Evolutionary conservation across 2,797 vertebrate species (phyloP).

Genomic region (Enteromius thamalakanensis): DNA sequence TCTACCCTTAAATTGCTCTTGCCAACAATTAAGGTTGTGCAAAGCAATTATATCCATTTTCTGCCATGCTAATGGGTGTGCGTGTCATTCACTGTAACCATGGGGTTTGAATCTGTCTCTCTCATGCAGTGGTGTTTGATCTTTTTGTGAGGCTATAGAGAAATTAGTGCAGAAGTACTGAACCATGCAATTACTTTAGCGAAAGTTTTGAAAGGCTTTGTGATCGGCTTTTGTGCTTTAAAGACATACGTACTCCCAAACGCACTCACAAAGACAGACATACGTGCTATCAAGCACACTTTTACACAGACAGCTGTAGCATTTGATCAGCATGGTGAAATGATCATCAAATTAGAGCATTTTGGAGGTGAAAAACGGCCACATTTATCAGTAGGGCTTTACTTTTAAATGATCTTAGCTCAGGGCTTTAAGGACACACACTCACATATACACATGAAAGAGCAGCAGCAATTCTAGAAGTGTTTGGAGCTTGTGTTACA

Average conservation of each 20-base stretch:
- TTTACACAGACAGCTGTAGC: slow-evolving; percentile 4
- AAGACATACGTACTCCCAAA: slow-evolving; percentile 35
- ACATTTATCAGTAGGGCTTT: background rate
- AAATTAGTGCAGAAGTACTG: slow-evolving; percentile 50
- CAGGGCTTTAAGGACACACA: background rate
- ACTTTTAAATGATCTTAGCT: background rate
- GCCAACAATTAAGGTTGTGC: slow-evolving; percentile 63
- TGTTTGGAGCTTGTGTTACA: background rate
- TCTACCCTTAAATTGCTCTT: slow-evolving; percentile 59
- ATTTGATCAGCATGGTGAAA: background rate
- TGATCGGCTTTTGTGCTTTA: slow-evolving; percentile 48
- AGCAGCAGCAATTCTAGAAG: background rate
- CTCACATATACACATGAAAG: background rate
- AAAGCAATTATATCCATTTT: slow-evolving; percentile 66
- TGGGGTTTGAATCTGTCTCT: slow-evolving; percentile 51
- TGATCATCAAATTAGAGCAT: slow-evolving; percentile 11
- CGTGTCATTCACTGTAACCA: slow-evolving; percentile 61
- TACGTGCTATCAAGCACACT: background rate
- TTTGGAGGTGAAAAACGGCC: background rate
- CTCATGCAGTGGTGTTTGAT: slow-evolving; percentile 41
- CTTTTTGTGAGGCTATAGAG: slow-evolving; percentile 34
- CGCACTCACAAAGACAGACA: slow-evolving; percentile 12
- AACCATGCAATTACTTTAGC: slow-evolving; percentile 48
- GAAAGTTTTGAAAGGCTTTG: slow-evolving; percentile 53
- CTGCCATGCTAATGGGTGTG: slow-evolving; percentile 59